A percentile compares a stretch with the other conserved stretches of the same genome.
Evolutionary conservation across 2,113 vertebrate species (phyloP).

Genomic region (Hystrix brachyura): DNA sequence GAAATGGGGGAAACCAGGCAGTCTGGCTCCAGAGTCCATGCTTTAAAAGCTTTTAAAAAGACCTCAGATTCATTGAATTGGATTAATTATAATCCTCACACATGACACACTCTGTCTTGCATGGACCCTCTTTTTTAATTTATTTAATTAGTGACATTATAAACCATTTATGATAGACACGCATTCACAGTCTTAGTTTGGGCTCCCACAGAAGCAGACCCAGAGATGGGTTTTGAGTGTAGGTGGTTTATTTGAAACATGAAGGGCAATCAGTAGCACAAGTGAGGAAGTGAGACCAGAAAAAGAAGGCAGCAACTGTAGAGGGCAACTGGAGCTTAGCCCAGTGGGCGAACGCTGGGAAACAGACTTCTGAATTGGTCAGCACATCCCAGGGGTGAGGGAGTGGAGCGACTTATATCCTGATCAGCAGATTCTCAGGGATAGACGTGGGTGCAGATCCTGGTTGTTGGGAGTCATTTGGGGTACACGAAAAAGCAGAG

Average conservation of each 20-base stretch:
- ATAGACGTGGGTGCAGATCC: background rate
- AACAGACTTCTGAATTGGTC: background rate
- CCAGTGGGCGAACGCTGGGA: background rate
- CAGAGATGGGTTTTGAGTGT: background rate
- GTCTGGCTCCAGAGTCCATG: background rate
- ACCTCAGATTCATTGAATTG: background rate
- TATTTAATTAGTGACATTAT: constrained; percentile 4
- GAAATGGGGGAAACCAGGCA: background rate
- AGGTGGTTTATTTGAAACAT: background rate
- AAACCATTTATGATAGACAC: background rate
- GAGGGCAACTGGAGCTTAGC: background rate
- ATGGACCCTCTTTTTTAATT: background rate
- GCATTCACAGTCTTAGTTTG: background rate
- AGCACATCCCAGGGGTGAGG: fast-evolving
- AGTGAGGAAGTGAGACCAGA: background rate
- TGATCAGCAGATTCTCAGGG: background rate
- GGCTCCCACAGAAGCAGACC: background rate
- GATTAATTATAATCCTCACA: background rate
- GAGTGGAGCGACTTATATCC: no score
- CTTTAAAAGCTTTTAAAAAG: background rate
- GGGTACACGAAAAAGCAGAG: background rate
- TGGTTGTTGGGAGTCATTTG: background rate
- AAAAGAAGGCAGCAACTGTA: background rate
- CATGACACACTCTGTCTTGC: background rate
- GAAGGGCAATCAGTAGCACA: background rate